phyloP scores from a whole-genome alignment of 1,140 invertebrate genomes.

The Neuroterus valhalla region DNA sequence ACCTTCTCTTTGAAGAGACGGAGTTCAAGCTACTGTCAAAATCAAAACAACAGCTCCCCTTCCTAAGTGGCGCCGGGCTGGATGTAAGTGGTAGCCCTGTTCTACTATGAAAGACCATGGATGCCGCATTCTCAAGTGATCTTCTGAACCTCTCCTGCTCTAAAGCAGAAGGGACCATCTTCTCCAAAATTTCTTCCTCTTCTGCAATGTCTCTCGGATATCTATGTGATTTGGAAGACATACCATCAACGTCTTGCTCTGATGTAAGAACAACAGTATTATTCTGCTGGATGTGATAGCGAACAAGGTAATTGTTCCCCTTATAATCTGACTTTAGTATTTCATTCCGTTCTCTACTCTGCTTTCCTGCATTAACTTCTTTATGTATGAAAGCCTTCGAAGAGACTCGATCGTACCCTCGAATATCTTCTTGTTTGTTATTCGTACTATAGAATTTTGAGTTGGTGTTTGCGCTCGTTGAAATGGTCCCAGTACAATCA shows the following conservation, averaged over 20 bases:
- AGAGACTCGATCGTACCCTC: not conserved
- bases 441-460: constrained; percentile 64
- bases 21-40: constrained; percentile 89
- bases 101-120: constrained; percentile 89
- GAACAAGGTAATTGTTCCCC: not conserved
- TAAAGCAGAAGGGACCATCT: constrained; percentile 79
- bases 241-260: not conserved
- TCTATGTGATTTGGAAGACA: not conserved
- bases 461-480: constrained; percentile 57
- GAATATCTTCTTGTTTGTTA: constrained; percentile 40
- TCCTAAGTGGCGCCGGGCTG: constrained; percentile 88
- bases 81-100: constrained; percentile 91
- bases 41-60: constrained; percentile 87
- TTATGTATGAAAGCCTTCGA: not conserved
- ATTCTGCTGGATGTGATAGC: not conserved
- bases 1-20: constrained; percentile 90
- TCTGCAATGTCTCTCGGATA: constrained; percentile 27
- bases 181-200: constrained; percentile 62
- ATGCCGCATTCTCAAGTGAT: constrained; percentile 85
- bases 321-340: not conserved
- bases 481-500: constrained; percentile 49
- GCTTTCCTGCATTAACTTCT: not conserved
- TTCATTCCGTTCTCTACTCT: not conserved
- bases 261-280: not conserved
- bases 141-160: constrained; percentile 86